Evolutionary conservation across 2,113 vertebrate species (phyloP), one percentile per base, ranked within the genome.

Genomic region (Solea senegalensis): DNA sequence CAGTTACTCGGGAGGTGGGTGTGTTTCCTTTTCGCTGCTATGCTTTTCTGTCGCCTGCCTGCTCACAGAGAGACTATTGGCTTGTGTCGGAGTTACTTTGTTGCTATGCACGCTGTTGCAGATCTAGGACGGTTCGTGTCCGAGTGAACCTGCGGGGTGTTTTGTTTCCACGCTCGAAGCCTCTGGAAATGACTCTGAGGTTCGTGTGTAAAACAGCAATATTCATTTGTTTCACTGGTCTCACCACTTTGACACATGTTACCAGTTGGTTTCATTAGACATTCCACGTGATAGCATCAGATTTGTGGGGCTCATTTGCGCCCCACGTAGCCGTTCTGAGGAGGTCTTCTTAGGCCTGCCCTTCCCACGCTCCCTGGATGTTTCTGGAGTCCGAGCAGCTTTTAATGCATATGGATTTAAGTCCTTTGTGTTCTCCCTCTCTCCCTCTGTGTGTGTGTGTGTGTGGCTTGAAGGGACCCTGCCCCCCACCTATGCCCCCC

Each of bases 371-470:
- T 77, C 56, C 72, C 59, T 67, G 70, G 63, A 59, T 39, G 56
- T 39, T 40, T 64, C 12, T 74, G 41, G 52, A 78, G 75, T 68
- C 51, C 61, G 62, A 9, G 55, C 49, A 2, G 40, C 77, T 90
- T 2, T 65, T 16, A 63, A 63, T 68, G 60, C 70, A 62, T 76
- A 56, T 54, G 83, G 78, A 88, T 91, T 82, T 74, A 88, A 82
- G 65, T 81, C 80, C 86, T 89, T 90, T 92, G 89, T 91, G 86
- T 76, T 77, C 65, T 67, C 9, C 83, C 78, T 14, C 78, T 81
- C 9, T 46, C 13, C 13, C 3, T 8, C 48, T 15, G 48, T 49
- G 44, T 46, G 9, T 7, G 44, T n/a, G 45, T 48, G 53, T 60
- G 70, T 5, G 61, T 44, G 74, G 44, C 40, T 77, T 26, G 14